A percentile compares a stretch with the other conserved stretches of the same genome.
phyloP scores from a whole-genome alignment of 2,113 vertebrate genomes.

The Cottus gobio region DNA sequence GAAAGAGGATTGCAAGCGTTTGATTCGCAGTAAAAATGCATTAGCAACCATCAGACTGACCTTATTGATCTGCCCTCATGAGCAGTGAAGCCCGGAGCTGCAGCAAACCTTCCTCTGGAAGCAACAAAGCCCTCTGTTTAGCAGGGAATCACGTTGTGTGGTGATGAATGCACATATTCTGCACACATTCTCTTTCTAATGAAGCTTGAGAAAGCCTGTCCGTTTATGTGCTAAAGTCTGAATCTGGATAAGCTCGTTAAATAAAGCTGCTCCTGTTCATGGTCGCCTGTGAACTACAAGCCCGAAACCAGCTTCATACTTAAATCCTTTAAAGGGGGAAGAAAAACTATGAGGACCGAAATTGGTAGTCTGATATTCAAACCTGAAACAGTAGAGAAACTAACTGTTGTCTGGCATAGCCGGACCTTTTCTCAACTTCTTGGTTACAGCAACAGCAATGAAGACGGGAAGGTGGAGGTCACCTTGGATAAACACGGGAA shows the following conservation, averaged over 20 bases:
- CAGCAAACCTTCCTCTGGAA: neutral
- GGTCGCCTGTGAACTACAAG: neutral
- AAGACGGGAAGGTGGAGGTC: neutral
- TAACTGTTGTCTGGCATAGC: neutral
- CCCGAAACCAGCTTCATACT: neutral
- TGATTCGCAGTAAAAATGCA: conserved; percentile 1
- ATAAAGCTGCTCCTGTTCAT: neutral
- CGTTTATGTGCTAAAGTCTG: neutral
- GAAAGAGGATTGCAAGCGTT: neutral
- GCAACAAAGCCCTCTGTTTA: neutral
- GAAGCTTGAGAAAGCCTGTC: neutral
- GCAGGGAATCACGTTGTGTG: neutral
- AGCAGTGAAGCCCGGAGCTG: neutral
- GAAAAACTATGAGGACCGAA: neutral
- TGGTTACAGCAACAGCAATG: neutral
- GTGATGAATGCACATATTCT: neutral
- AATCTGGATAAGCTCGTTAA: neutral
- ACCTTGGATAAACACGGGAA: neutral
- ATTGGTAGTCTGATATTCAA: neutral
- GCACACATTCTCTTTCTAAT: neutral
- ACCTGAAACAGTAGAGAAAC: neutral
- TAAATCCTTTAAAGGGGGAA: neutral
- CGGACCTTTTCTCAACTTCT: neutral
- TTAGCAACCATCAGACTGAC: neutral
- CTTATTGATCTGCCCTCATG: conserved; percentile 1